Evolutionary conservation across 2,888 invertebrate species (phyloP).

Genomic region (Pseudococcus jackbeardsleyi): DNA sequence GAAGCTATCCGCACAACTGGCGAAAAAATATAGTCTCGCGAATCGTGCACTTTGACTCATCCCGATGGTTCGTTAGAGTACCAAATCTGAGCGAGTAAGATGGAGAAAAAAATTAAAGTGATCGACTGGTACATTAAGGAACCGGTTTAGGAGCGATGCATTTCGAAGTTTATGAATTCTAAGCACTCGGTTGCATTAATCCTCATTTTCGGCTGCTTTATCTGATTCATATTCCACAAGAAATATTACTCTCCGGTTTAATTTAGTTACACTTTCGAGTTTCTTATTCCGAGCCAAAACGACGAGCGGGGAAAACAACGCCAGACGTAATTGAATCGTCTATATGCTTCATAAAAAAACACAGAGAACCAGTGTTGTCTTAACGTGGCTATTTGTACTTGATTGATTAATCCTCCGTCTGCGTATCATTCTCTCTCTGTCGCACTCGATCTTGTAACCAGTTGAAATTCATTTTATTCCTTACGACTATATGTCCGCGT

Average conservation of each 20-base stretch:
- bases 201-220: constrained; percentile 41
- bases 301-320: neutral
- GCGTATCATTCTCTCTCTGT: neutral
- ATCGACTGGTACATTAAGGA: constrained; percentile 17
- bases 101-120: neutral
- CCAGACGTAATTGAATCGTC: constrained; percentile 40
- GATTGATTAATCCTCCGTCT: constrained; percentile 31
- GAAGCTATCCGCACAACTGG: neutral
- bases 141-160: neutral
- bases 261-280: constrained; percentile 30
- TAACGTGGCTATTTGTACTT: neutral
- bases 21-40: neutral
- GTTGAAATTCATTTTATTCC: constrained; percentile 1
- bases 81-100: neutral
- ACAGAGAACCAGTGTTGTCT: neutral
- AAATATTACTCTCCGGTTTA: constrained; percentile 36
- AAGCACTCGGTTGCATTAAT: constrained; percentile 1
- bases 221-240: constrained; percentile 29
- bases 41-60: neutral
- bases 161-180: constrained; percentile 4
- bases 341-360: neutral
- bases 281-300: neutral
- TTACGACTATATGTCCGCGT: constrained; percentile 31
- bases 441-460: neutral
- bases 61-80: neutral